Base-by-base conservation (phyloP, 2,797 vertebrate species). In the Avahi laniger region DNA sequence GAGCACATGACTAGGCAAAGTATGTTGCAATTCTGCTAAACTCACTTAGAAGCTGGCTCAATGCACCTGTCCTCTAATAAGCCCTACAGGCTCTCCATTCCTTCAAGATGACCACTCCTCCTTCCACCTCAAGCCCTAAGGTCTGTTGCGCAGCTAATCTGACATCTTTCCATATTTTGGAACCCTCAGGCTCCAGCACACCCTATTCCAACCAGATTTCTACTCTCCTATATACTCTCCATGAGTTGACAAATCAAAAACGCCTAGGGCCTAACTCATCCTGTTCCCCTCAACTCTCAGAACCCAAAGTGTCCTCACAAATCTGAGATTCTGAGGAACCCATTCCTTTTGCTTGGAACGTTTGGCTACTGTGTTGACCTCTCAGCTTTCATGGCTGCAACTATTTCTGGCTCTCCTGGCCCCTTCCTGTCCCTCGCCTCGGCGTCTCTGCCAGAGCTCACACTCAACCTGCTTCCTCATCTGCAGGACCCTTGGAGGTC, bases 181-280 rank as follows among this genome's bases (percentile, higher is more conserved):
- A 63, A 91, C 63, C 92, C 92, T 92, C 59, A 4, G 94, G 48
- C 87, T 95, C 81, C 82, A 84, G 84, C 59, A 93, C 92, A 87
- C 90, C 93, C 79, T 38, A 35, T 20, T 63, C 73, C 69, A 73
- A 63, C 20, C 46, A 89, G 35, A 50, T 54, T 54, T 54, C 54
- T 54, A 54, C 20, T 54, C 54, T 61, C 67, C 7, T 17, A 46
- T 7, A 33, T 33, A 87, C 69, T 24, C 20, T 61, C 38, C 89
- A 41, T 0, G 57, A 59, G 28, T 50, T 65, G 57, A 94, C 88
- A 95, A 84, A 97, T 80, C 92, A 75, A 86, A 70, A 83, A n/a
- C 41, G n/a, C 63, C 61, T 54, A 54, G 79, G 85, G 90, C 85
- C 95, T 90, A 89, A 95, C 70, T 54, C 73, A 89, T 50, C n/a